Percentiles rank a stretch among this genome's conserved stretches.
phyloP scores from a whole-genome alignment of 2,888 invertebrate species.

The Polylopha cassiicola region DNA sequence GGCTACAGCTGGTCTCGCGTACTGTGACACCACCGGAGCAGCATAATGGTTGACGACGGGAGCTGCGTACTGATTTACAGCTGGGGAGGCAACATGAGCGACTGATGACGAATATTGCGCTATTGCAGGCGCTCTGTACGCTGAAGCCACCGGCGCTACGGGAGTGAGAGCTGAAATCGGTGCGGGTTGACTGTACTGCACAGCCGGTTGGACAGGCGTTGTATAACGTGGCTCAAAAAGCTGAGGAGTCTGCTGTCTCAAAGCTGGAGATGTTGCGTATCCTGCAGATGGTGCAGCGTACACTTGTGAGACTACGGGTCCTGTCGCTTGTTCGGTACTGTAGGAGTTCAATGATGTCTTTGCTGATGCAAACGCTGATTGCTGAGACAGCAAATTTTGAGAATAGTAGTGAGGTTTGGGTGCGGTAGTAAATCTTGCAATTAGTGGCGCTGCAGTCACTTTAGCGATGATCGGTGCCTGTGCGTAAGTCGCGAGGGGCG shows the following conservation, averaged over 20 bases:
- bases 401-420: conserved; percentile 49
- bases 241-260: conserved; percentile 45
- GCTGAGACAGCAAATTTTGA: conserved; percentile 54
- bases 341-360: conserved; percentile 65
- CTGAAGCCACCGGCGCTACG: conserved; percentile 24
- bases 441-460: conserved; percentile 67
- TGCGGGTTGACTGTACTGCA: conserved; percentile 39
- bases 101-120: conserved; percentile 29
- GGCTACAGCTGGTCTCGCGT: conserved; percentile 30
- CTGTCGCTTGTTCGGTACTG: conserved; percentile 47
- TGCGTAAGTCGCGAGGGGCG: conserved; percentile 62
- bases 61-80: conserved; percentile 31
- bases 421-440: conserved; percentile 57
- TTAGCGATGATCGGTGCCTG: conserved; percentile 74
- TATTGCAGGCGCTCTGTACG: conserved; percentile 30
- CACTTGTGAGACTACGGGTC: conserved; percentile 70
- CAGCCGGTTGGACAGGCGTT: conserved; percentile 30
- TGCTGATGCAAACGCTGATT: conserved; percentile 45
- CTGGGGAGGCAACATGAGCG: conserved; percentile 27
- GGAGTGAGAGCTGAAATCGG: conserved; percentile 15
- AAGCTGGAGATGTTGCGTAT: conserved; percentile 56
- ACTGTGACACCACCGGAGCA: conserved; percentile 30
- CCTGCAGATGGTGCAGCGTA: conserved; percentile 54
- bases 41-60: conserved; percentile 28
- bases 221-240: conserved; percentile 33